phyloP scores from a whole-genome alignment of 2,797 vertebrate genomes.

The Cuniculus paca region DNA sequence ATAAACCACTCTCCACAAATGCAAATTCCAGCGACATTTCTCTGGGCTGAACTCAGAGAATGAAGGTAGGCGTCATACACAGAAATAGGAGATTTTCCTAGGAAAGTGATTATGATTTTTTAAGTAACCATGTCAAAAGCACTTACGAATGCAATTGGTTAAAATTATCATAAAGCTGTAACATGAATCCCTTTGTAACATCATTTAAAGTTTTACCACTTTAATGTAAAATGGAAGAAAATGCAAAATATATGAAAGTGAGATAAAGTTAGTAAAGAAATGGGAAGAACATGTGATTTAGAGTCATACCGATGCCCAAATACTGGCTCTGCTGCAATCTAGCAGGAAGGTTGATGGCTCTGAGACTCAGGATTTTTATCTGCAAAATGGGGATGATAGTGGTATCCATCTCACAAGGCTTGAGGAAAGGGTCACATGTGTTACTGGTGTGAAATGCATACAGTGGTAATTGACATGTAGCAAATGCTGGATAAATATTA shows the following conservation, averaged over 20 bases:
- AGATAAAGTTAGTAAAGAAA: neutral
- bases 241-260: neutral
- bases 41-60: neutral
- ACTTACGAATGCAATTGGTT: neutral
- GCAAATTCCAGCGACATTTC: constrained; percentile 48
- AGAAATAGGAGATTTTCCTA: neutral
- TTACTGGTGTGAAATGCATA: neutral
- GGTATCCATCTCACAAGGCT: neutral
- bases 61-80: neutral
- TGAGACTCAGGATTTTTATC: neutral
- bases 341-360: neutral
- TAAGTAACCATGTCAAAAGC: neutral
- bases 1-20: neutral
- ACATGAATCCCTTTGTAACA: neutral
- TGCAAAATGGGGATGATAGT: neutral
- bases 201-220: neutral
- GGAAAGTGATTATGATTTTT: neutral
- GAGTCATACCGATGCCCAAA: neutral
- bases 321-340: neutral
- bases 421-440: neutral
- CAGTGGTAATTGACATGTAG: neutral
- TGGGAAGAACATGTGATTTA: neutral
- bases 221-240: neutral
- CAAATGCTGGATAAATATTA: neutral
- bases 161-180: constrained; percentile 63